Base-by-base conservation (phyloP, 2,888 invertebrate species). In the Agonopterix heracliana region DNA sequence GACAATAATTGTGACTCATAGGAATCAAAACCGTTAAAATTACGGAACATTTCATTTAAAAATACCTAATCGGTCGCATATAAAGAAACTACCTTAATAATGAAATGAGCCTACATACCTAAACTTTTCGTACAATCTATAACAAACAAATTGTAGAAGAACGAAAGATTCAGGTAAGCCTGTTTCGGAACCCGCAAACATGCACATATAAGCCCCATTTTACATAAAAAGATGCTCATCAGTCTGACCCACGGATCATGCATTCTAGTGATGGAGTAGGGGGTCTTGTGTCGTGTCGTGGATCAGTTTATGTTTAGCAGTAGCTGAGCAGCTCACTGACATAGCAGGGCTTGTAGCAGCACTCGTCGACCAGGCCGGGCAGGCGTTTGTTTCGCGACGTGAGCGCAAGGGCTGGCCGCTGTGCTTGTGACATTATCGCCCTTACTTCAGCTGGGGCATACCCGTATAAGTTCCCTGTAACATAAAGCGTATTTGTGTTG, bases 311-410 rank as follows among this genome's bases (percentile, higher is more conserved):
- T 44, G 12, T 44, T 57, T 52, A 64, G 51, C 63, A 66, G 50
- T 61, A 55, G 45, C 42, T 54, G 34, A 61, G 54, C 17, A 67
- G 51, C 34, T 62, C 59, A 34, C 34, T 44, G 36, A 57, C 9
- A 44, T 50, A 49, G 44, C 64, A 63, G 7, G 62, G 56, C 36
- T 58, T 57, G 13, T 41, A 35, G 54, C 59, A 61, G 49, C 61
- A 63, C 35, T 61, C 55, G 34, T 59, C 54, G 40, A 56, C 50
- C 13, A 64, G 51, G 17, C 46, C 47, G 2, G 51, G 41, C 12
- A 41, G 41, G 36, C 49, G 56, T 41, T 53, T 48, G 38, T 4
- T 26, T 14, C 46, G 51, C 43, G 17, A 0, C 3, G 5, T 26
- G 26, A 26, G 26, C 26, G 5, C 26, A 26, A 26, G 26, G 26